Evolutionary conservation across 2,113 vertebrate species (phyloP).

Genomic region (mouse (Mus musculus)): GRCm39 chr6:78171501-78172000

Average conservation of each 20-base stretch:
- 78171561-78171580: too few relatives aligned
- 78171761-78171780: background rate
- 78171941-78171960: background rate
- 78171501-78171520: too few relatives aligned
- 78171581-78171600: too few relatives aligned
- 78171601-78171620: background rate
- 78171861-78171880: background rate
- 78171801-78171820: conserved; percentile 40
- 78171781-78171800: conserved; percentile 49
- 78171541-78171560: too few relatives aligned
- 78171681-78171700: background rate
- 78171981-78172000: too few relatives aligned
- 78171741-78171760: background rate
- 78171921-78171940: background rate
- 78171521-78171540: too few relatives aligned
- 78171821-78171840: background rate
- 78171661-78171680: background rate
- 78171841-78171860: conserved; percentile 26
- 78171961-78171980: background rate
- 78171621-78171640: background rate
- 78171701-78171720: background rate
- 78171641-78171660: too few relatives aligned
- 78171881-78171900: background rate
- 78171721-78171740: background rate
- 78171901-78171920: background rate